phyloP scores from a whole-genome alignment of 2,888 invertebrate genomes.

The Mycogona germanica region DNA sequence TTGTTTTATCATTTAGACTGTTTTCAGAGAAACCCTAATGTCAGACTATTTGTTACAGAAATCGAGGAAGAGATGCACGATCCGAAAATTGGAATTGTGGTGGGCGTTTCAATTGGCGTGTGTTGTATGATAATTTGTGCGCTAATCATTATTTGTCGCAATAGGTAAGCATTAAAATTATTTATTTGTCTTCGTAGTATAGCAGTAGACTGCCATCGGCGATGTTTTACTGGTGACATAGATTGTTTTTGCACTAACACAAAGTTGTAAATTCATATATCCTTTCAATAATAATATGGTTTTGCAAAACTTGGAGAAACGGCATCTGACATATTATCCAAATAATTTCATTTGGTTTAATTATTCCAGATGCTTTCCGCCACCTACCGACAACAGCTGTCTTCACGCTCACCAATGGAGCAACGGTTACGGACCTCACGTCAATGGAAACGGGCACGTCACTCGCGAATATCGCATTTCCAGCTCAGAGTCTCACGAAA shows the following conservation, averaged over 20 bases:
- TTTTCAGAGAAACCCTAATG: too few species aligned
- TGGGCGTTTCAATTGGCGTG: constrained; percentile 31
- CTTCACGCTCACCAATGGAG: constrained; percentile 21
- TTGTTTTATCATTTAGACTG: too few species aligned
- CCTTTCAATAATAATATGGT: too few species aligned
- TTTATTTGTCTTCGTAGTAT: background rate
- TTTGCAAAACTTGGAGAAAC: too few species aligned
- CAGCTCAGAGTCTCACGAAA: constrained; percentile 27
- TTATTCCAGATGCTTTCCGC: constrained; percentile 15
- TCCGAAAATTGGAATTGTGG: constrained; percentile 30
- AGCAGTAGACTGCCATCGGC: background rate
- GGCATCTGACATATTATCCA: too few species aligned
- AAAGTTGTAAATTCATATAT: too few species aligned
- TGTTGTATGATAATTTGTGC: constrained; percentile 31
- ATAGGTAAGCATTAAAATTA: constrained; percentile 26
- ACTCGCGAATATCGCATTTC: constrained; percentile 17
- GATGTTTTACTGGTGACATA: background rate
- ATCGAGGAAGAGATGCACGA: constrained; percentile 18
- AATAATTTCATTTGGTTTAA: too few species aligned
- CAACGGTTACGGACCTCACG: constrained; percentile 22
- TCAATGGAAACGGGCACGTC: constrained; percentile 22
- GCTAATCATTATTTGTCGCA: constrained; percentile 29
- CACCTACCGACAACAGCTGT: constrained; percentile 14
- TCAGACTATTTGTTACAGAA: background rate
- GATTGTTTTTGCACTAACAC: background rate